Evolutionary conservation across 2,797 vertebrate species (phyloP).

Genomic region (Pteropus rufus): DNA sequence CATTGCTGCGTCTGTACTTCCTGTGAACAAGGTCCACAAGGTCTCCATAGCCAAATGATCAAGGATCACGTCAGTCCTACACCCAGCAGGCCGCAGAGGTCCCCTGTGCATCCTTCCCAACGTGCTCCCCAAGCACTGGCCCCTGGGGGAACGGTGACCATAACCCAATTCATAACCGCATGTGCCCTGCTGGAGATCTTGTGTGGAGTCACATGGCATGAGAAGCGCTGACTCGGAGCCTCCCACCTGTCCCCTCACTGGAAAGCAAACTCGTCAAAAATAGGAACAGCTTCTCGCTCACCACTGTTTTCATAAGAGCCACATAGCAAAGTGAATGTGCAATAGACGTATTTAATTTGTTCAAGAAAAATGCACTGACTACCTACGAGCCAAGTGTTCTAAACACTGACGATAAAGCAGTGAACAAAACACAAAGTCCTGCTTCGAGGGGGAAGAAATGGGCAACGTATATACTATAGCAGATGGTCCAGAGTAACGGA

Average conservation of each 20-base stretch:
- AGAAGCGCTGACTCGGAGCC: neutral
- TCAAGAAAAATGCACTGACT: neutral
- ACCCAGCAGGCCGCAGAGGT: neutral
- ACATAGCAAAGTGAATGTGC: too few relatives aligned
- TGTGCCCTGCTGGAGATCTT: rapidly evolving
- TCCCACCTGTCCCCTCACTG: neutral
- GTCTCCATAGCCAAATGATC: neutral
- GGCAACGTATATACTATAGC: rapidly evolving
- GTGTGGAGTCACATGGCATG: rapidly evolving
- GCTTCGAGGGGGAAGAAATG: too few relatives aligned
- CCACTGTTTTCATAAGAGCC: too few relatives aligned
- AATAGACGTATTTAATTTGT: neutral
- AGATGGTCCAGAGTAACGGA: neutral
- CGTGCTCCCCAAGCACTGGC: neutral
- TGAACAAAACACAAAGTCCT: neutral
- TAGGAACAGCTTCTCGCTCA: neutral
- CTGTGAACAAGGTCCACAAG: neutral
- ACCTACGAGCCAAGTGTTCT: too few relatives aligned
- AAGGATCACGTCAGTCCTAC: neutral
- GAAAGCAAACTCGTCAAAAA: neutral
- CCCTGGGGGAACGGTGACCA: rapidly evolving
- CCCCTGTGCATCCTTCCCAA: neutral
- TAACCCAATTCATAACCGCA: neutral
- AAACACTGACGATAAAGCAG: neutral
- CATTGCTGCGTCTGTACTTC: neutral